Percentiles rank a stretch among this genome's conserved stretches.
Conservation (phyloP, 1,140 invertebrate genomes). For the Bombus polaris region DNA sequence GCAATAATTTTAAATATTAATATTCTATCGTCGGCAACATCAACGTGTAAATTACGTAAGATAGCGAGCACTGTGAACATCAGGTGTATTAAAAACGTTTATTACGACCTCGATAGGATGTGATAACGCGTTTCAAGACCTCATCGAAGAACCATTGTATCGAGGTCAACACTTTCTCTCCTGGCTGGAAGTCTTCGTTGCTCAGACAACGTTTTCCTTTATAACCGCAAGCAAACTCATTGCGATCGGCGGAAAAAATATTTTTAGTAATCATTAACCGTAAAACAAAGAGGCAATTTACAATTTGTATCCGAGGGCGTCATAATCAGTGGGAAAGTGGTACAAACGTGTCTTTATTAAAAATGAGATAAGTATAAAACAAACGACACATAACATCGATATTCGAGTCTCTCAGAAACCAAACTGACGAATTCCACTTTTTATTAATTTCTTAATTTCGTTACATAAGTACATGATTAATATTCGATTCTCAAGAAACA, state of each 20-base stretch:
- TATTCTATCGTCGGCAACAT: not conserved
- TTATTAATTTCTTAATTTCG: too few species aligned
- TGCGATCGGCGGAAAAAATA: conserved; percentile 25
- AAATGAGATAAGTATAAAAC: too few species aligned
- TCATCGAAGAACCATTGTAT: conserved; percentile 63
- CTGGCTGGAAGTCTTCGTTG: conserved; percentile 22
- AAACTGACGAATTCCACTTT: too few species aligned
- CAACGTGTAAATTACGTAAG: conserved; percentile 28
- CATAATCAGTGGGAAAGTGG: not conserved
- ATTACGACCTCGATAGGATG: conserved; percentile 64
- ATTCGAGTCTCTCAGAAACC: too few species aligned
- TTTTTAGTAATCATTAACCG: not conserved
- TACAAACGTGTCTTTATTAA: too few species aligned
- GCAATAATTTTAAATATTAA: conserved; percentile 24
- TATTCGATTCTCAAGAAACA: too few species aligned
- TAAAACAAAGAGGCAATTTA: conserved; percentile 3
- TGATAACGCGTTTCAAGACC: conserved; percentile 59
- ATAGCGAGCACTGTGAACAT: conserved; percentile 15
- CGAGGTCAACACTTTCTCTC: conserved; percentile 70
- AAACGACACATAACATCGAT: too few species aligned
- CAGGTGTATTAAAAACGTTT: conserved; percentile 48
- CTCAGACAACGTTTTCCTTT: conserved; percentile 17
- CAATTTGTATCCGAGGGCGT: not conserved
- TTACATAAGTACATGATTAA: too few species aligned
- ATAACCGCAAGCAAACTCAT: conserved; percentile 8